Evolutionary conservation across 2,888 invertebrate genomes (phyloP).

Genomic region (Drosophila prostipennis): DNA sequence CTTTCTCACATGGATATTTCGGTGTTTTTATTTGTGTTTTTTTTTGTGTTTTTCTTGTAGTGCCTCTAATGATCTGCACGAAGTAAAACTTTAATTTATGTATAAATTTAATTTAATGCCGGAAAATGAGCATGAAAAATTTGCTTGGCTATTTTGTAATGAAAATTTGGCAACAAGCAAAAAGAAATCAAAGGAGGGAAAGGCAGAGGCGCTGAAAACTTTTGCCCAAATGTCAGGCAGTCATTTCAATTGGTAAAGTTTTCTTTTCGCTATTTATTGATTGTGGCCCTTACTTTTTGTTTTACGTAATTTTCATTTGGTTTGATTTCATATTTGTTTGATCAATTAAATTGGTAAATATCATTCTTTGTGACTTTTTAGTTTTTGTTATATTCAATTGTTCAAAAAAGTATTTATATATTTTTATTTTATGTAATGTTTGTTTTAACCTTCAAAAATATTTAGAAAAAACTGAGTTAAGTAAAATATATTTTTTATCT

Average conservation of each 20-base stretch:
- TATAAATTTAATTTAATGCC: constrained; percentile 78
- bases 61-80: constrained; percentile 77
- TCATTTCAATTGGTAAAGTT: constrained; percentile 29
- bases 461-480: background rate
- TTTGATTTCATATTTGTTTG: constrained; percentile 50
- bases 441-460: too few relatives aligned
- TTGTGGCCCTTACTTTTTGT: constrained; percentile 10
- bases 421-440: too few relatives aligned
- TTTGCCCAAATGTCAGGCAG: constrained; percentile 58
- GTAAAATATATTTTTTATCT: too few relatives aligned
- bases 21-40: constrained; percentile 29
- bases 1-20: constrained; percentile 48
- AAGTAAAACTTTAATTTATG: constrained; percentile 79
- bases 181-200: constrained; percentile 18
- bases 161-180: constrained; percentile 31
- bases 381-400: too few relatives aligned
- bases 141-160: constrained; percentile 53
- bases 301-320: constrained; percentile 20
- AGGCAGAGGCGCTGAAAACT: constrained; percentile 23
- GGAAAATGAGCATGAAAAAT: constrained; percentile 72
- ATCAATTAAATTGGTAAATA: constrained; percentile 34
- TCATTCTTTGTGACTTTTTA: too few relatives aligned
- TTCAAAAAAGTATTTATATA: too few relatives aligned
- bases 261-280: constrained; percentile 8
- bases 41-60: constrained; percentile 20